Evolutionary conservation across 2,113 vertebrate genomes (phyloP).

Genomic region (Eurystomus gularis): DNA sequence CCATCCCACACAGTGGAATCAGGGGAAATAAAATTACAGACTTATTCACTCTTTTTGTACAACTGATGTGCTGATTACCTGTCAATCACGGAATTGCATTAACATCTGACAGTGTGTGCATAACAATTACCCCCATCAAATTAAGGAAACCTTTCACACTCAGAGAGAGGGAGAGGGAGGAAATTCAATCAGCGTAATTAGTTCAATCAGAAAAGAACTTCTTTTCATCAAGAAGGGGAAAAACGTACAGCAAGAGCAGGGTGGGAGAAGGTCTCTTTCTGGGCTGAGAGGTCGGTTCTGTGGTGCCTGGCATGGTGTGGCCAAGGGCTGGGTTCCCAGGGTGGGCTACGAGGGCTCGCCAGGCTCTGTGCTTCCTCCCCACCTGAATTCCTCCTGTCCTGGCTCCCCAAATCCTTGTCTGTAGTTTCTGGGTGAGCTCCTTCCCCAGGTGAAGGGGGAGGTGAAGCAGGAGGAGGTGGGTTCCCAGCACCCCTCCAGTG

Average conservation of each 20-base stretch:
- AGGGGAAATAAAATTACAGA: constrained; percentile 82
- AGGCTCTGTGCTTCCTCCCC: not conserved
- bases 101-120: constrained; percentile 89
- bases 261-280: not conserved
- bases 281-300: not conserved
- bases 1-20: constrained; percentile 76
- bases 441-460: not conserved
- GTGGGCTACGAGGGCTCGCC: not conserved
- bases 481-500: not conserved
- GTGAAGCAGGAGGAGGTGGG: not conserved
- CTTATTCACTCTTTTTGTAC: constrained; percentile 85
- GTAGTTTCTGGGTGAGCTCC: not conserved
- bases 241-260: not conserved
- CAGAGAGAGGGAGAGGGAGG: constrained; percentile 71
- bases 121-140: constrained; percentile 89
- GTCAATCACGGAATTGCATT: constrained; percentile 83
- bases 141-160: constrained; percentile 80
- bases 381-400: not conserved
- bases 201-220: constrained; percentile 84
- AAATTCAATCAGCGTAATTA: constrained; percentile 91
- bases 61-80: constrained; percentile 89
- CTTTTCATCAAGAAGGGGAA: constrained; percentile 69
- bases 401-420: not conserved
- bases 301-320: accelerated
- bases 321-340: not conserved